These are phyloP conservation scores for Lymantria monacha DNA, from an alignment of 2,888 invertebrate genomes.

Conservation along the genomic window DNA sequence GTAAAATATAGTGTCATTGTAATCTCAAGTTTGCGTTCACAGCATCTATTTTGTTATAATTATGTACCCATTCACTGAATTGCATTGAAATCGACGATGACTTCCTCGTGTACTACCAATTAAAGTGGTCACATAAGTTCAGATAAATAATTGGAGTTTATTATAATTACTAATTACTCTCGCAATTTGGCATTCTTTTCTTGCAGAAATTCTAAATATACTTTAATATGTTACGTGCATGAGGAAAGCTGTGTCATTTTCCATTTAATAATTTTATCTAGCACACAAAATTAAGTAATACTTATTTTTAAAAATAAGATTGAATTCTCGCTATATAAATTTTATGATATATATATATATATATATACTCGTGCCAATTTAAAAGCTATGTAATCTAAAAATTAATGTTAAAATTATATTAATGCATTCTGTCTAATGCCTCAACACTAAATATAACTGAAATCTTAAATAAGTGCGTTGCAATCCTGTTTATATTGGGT, in stretches of 20 bases:
- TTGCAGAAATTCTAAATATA: slow-evolving; percentile 15
- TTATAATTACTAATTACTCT: too few relatives aligned
- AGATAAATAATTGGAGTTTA: slow-evolving; percentile 21
- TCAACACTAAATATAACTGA: not conserved
- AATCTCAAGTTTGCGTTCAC: not conserved
- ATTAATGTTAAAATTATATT: too few relatives aligned
- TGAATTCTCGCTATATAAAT: too few relatives aligned
- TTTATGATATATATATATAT: too few relatives aligned
- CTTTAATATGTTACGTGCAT: slow-evolving; percentile 9
- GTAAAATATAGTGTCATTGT: not conserved
- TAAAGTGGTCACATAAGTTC: slow-evolving; percentile 3
- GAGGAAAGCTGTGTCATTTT: too few relatives aligned
- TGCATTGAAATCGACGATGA: slow-evolving; percentile 1
- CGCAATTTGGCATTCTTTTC: slow-evolving; percentile 6
- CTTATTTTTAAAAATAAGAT: too few relatives aligned
- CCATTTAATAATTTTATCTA: too few relatives aligned
- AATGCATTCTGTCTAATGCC: too few relatives aligned
- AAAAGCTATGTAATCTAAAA: too few relatives aligned
- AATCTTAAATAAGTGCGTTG: slow-evolving; percentile 14
- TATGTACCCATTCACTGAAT: not conserved
- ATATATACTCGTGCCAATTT: too few relatives aligned
- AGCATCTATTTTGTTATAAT: not conserved
- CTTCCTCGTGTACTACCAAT: slow-evolving; percentile 8
- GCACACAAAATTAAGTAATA: too few relatives aligned
- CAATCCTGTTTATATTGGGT: slow-evolving; percentile 16